Base-by-base conservation (phyloP, 2,113 vertebrate species). In the Pipa parva region DNA sequence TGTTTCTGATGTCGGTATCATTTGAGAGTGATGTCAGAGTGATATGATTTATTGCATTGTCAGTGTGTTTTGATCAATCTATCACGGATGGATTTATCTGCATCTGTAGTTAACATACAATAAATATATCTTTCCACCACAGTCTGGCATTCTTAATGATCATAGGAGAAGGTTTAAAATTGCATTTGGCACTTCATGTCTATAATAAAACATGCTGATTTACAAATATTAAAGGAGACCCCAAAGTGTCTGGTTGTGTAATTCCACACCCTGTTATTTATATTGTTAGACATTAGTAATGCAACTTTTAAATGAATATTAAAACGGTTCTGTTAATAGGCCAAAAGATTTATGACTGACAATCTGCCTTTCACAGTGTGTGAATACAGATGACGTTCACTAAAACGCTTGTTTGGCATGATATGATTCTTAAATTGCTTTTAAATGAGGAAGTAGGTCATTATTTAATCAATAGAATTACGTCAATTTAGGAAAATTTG, bases 401-500 rank as follows among this genome's bases (percentile, higher is more conserved):
- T 74, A 75, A n/a, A 50, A 58, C 66, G 74, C 74, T 81, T 80
- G 78, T 72, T 74, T 77, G 79, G 77, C 78, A 77, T 72, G 83
- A 82, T 81, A 85, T 69, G 78, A 84, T 39, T 59, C 73, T 1
- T 1, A 87, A 89, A 90, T 90, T 90, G 88, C 81, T 79, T 82
- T 74, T 86, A 88, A 85, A 84, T 84, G 81, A 91, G 91, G 90
- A 92, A 91, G 88, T 83, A 84, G 79, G 76, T 79, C 80, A 92
- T 94, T 92, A 93, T 89, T 93, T 90, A 90, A 92, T 94, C 88
- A 92, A 90, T 88, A 80, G 82, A 90, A 91, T 92, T 92, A 89
- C 83, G 51, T 89, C 91, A 88, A 87, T 90, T 88, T 85, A 78
- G 81, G 83, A 80, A 87, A 90, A 89, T 87, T 86, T 90, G 87